Evolutionary conservation across 2,113 vertebrate species (phyloP), one percentile per base, ranked within the genome.

Genomic region (Crotalus helleri): DNA sequence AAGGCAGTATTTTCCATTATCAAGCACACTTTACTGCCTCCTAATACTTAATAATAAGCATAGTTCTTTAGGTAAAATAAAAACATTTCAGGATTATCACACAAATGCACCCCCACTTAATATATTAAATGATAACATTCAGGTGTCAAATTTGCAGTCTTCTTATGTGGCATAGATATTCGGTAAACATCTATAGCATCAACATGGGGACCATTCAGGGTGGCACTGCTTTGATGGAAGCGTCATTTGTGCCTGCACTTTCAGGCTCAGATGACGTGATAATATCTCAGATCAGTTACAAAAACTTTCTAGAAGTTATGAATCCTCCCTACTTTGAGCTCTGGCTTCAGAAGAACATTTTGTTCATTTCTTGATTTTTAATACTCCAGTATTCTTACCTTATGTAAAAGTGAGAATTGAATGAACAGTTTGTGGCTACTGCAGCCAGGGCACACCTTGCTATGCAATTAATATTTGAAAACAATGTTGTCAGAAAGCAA

Each of bases 51-150:
- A 39, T 58, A 59, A 46, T 46, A 90, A 26, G 23, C 29, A 39
- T 17, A 55, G n/a, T 91, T 91, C 90, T 39, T 54, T 33, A 24
- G 51, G 4, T 46, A 49, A 21, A n/a, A n/a, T 9, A 57, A 58
- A 46, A 86, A 24, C 24, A 58, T 85, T 86, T 57, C 26, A 86
- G n/a, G 88, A 55, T 61, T 87, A 57, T 54, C 15, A 87, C 90
- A 58, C 88, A 92, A 92, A 46, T 51, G 92, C 0, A 0, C 1
- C 57, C 69, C 94, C 91, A 64, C 90, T 94, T 93, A 58, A 96
- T n/a, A 10, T 87, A 54, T 0, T 10, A 91, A 95, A 17, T 49
- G 88, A 85, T 89, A 93, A 69, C 91, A 93, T 54, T 93, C 46
- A 86, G 92, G 4, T 91, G 24, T 85, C 17, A 53, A 51, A 74